phyloP scores from a whole-genome alignment of 2,888 invertebrate genomes.

The Ectemnius lituratus region DNA sequence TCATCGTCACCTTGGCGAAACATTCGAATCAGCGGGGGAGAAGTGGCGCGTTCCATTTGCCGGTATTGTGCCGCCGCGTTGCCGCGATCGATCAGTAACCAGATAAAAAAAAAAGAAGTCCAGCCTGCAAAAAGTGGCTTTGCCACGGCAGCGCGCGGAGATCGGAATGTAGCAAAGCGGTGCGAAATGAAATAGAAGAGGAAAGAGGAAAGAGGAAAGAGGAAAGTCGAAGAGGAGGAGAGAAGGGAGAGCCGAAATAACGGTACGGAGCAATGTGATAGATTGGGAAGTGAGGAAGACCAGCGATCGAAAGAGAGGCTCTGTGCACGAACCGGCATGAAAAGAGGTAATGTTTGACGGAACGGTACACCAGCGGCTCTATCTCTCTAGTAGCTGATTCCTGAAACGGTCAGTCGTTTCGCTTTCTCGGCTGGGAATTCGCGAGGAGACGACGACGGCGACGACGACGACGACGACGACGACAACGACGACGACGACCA shows the following conservation, averaged over 20 bases:
- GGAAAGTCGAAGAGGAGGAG: background rate
- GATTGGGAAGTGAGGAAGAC: background rate
- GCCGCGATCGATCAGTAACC: too few relatives aligned
- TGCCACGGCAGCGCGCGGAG: background rate
- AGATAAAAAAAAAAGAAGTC: too few relatives aligned
- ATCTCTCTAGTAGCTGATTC: background rate
- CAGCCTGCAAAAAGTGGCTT: too few relatives aligned
- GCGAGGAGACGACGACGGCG: conserved; percentile 15
- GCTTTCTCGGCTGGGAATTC: conserved; percentile 58
- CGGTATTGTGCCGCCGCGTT: too few relatives aligned
- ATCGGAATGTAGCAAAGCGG: conserved; percentile 10
- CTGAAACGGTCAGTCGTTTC: conserved; percentile 33
- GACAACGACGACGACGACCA: conserved; percentile 6
- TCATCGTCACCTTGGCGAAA: too few relatives aligned
- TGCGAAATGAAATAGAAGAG: background rate
- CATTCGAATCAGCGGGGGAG: too few relatives aligned
- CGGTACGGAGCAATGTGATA: conserved; percentile 34
- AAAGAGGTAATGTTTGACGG: too few relatives aligned
- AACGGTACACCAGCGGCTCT: too few relatives aligned
- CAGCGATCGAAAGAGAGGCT: too few relatives aligned
- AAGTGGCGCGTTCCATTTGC: too few relatives aligned
- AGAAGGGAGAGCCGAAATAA: conserved; percentile 27
- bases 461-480: conserved; percentile 11
- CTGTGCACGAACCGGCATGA: too few relatives aligned
- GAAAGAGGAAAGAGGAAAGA: background rate